phyloP scores from a whole-genome alignment of 2,888 invertebrate genomes.

The Fragum sueziense region DNA sequence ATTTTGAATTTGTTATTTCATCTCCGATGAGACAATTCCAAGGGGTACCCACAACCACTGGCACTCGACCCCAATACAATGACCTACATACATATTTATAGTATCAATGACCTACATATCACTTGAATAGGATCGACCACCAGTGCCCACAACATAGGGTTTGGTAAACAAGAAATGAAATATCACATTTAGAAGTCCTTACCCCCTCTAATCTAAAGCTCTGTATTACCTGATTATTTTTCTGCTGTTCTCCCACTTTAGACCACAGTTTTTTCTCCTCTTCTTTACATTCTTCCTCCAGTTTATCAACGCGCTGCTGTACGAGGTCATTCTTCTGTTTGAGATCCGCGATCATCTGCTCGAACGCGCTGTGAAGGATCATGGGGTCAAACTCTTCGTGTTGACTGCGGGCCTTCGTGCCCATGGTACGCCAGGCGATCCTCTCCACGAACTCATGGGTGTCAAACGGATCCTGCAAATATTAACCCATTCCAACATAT shows the following conservation, averaged over 20 bases:
- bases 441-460: slow-evolving; percentile 98
- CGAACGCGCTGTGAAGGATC: slow-evolving; percentile 94
- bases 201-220: too few relatives aligned
- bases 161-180: too few relatives aligned
- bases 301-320: slow-evolving; percentile 77
- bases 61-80: too few relatives aligned
- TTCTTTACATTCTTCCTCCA: slow-evolving; percentile 91
- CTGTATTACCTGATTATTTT: slow-evolving; percentile 85
- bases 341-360: slow-evolving; percentile 89
- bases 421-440: slow-evolving; percentile 95
- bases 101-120: too few relatives aligned
- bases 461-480: slow-evolving; percentile 94
- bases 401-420: slow-evolving; percentile 86
- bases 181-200: too few relatives aligned
- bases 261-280: slow-evolving; percentile 93
- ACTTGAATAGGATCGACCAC: too few relatives aligned
- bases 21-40: too few relatives aligned
- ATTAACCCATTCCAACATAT: neutral
- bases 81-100: too few relatives aligned
- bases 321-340: slow-evolving; percentile 78
- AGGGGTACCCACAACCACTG: too few relatives aligned
- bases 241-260: slow-evolving; percentile 91
- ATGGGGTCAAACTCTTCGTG: slow-evolving; percentile 92
- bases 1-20: too few relatives aligned
- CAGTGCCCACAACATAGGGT: too few relatives aligned